Percentiles rank a stretch among this genome's conserved stretches.
Evolutionary conservation across 2,113 vertebrate genomes (phyloP).

Genomic region (Megaptera novaeangliae): DNA sequence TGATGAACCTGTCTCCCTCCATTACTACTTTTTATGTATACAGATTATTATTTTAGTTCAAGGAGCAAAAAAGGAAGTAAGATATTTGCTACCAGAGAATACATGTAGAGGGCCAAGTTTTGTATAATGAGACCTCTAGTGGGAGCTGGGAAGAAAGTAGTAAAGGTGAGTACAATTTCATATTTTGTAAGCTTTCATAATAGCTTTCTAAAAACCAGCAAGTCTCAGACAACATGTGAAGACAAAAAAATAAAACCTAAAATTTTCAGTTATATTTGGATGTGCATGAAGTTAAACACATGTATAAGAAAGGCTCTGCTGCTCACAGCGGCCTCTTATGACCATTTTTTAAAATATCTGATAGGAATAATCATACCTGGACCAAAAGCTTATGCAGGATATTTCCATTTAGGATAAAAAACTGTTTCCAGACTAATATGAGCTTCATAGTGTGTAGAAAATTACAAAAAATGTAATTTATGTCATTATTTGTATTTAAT

Average conservation of each 20-base stretch:
- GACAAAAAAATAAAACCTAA: neutral
- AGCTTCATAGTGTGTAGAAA: neutral
- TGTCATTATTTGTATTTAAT: neutral
- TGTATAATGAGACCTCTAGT: neutral
- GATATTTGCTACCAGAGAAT: neutral
- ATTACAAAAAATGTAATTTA: neutral
- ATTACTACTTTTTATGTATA: neutral
- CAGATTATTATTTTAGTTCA: neutral
- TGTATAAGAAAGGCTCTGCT: neutral
- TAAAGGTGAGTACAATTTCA: neutral
- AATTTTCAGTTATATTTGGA: neutral
- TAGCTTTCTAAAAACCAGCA: neutral
- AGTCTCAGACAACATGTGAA: neutral
- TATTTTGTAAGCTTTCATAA: neutral
- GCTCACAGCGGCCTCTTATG: neutral
- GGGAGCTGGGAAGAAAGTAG: neutral
- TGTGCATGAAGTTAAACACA: neutral
- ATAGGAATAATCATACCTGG: neutral
- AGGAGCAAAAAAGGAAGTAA: neutral
- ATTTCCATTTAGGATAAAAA: neutral
- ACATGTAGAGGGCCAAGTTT: neutral
- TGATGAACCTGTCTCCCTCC: neutral
- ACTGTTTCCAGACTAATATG: neutral
- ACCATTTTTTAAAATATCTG: neutral
- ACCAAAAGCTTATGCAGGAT: neutral